Conservation (phyloP, 1,140 invertebrate genomes). For the Bombus pascuorum region DNA sequence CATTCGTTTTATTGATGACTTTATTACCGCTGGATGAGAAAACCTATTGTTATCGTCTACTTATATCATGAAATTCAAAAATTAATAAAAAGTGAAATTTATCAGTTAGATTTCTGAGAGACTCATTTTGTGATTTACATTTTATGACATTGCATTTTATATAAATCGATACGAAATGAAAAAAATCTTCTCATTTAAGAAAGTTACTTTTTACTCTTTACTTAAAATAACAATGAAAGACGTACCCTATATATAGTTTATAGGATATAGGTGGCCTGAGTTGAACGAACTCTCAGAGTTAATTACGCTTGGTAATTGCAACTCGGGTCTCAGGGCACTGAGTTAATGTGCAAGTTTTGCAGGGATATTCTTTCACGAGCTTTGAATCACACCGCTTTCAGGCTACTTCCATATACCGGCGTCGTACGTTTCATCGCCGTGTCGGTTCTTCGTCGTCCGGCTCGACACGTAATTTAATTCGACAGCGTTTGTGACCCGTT, state of each 20-base stretch:
- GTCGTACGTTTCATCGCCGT: neutral
- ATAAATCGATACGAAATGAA: no score
- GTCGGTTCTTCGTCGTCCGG: neutral
- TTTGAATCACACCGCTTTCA: neutral
- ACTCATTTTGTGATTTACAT: no score
- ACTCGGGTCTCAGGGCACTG: neutral
- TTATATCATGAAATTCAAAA: no score
- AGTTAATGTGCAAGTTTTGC: slow-evolving; percentile 19
- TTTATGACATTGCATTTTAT: no score
- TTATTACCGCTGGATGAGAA: no score
- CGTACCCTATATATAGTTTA: neutral
- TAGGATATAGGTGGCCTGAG: neutral
- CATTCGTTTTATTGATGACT: no score
- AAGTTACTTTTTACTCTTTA: neutral
- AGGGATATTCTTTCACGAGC: slow-evolving; percentile 1
- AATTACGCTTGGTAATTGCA: slow-evolving; percentile 73
- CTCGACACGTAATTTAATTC: neutral
- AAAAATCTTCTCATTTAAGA: neutral
- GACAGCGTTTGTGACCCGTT: neutral
- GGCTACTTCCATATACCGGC: neutral
- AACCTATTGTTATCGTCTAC: no score
- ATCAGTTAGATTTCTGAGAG: no score
- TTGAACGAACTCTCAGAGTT: slow-evolving; percentile 67
- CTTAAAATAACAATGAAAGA: neutral
- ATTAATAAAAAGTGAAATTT: no score